phyloP scores from a whole-genome alignment of 2,888 invertebrate species.

The Exephanes ischioxanthus region DNA sequence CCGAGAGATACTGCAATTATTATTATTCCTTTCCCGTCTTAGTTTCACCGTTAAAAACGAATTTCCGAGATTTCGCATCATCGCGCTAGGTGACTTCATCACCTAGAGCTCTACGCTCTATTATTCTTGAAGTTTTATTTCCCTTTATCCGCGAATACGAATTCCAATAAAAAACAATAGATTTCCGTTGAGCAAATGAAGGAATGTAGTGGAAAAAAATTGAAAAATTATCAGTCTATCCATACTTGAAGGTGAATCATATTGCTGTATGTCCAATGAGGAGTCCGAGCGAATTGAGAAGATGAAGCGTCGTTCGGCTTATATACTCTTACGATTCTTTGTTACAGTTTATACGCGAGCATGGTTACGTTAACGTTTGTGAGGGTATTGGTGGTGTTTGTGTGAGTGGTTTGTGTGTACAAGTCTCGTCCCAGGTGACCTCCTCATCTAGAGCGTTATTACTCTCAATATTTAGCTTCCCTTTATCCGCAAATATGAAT shows the following conservation, averaged over 20 bases:
- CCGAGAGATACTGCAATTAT: too few species aligned
- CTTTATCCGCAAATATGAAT: background rate
- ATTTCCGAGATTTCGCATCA: background rate
- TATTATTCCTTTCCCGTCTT: too few species aligned
- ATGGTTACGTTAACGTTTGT: conserved; percentile 71
- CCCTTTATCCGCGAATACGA: background rate
- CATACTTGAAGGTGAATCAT: conserved; percentile 82
- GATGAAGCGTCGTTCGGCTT: conserved; percentile 79
- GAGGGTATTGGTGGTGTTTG: conserved; percentile 10
- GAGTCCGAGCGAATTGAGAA: conserved; percentile 80
- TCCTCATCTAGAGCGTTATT: background rate
- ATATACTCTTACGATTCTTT: conserved; percentile 82
- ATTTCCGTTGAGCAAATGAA: background rate
- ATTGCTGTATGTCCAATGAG: conserved; percentile 79
- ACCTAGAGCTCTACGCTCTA: too few species aligned
- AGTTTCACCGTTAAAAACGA: background rate
- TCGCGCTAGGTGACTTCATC: conserved; percentile 38
- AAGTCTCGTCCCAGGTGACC: background rate
- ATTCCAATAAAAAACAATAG: background rate
- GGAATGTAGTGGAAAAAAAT: background rate
- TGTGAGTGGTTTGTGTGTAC: too few species aligned
- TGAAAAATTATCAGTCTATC: background rate
- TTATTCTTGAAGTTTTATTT: background rate
- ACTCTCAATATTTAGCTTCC: background rate
- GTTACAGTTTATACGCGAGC: conserved; percentile 81